Evolutionary conservation across 2,797 vertebrate genomes (phyloP).

Genomic region (Buphagus erythrorhynchus): DNA sequence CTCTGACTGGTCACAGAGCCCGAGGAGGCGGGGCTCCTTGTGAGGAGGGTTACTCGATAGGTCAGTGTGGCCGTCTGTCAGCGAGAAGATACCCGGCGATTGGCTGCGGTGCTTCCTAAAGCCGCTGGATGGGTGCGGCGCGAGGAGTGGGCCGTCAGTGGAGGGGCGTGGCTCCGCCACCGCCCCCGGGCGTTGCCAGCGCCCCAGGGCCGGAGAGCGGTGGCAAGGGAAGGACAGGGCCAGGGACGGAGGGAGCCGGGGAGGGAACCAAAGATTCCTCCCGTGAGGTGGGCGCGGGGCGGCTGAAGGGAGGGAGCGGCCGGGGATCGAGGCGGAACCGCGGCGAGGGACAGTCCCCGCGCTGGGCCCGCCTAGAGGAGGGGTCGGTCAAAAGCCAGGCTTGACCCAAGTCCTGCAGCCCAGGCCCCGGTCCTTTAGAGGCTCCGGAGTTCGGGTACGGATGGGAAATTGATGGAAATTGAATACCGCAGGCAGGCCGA

Average conservation of each 20-base stretch:
- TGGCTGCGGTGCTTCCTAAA: neutral
- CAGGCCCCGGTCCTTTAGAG: rapidly evolving
- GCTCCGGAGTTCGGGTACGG: neutral
- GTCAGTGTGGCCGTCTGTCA: rapidly evolving
- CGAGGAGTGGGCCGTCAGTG: neutral
- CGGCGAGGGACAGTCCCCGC: neutral
- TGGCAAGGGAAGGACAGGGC: neutral
- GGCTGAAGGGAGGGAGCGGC: neutral
- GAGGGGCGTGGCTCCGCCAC: neutral
- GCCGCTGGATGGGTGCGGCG: neutral
- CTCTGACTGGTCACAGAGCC: neutral
- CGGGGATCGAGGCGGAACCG: too few species aligned
- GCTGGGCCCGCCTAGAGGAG: neutral
- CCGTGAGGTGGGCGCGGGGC: neutral
- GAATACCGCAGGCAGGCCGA: rapidly evolving
- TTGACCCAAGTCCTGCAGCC: rapidly evolving
- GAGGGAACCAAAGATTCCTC: rapidly evolving
- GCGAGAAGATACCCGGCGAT: rapidly evolving
- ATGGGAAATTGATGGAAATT: rapidly evolving
- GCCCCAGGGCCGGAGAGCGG: neutral
- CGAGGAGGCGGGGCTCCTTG: neutral
- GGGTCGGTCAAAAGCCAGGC: neutral
- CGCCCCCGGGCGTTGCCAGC: too few species aligned
- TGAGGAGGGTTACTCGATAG: neutral
- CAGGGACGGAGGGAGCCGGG: neutral